Evolutionary conservation across 1,140 invertebrate species (phyloP).

Genomic region (Pinna nobilis): DNA sequence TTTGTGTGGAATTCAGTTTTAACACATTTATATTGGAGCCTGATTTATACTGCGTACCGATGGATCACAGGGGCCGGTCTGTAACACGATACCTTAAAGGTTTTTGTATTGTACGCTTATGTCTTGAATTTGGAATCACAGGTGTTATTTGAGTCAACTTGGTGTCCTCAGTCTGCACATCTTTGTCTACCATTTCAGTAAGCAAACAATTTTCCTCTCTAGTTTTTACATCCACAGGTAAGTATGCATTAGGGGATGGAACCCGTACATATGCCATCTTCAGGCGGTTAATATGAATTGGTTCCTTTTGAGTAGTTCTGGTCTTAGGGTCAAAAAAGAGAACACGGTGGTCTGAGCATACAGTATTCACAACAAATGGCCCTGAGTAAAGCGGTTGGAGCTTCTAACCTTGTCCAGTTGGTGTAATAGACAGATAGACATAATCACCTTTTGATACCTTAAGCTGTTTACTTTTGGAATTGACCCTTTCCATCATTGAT

Average conservation of each 20-base stretch:
- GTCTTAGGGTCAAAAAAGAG: not conserved
- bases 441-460: not conserved
- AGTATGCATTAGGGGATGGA: slow-evolving; percentile 10
- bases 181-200: not conserved
- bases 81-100: not conserved
- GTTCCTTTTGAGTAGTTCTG: not conserved
- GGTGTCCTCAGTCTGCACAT: not conserved
- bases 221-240: not conserved
- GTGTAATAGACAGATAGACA: slow-evolving; percentile 14
- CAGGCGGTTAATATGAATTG: slow-evolving; percentile 30
- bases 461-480: not conserved
- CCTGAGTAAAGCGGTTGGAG: slow-evolving; percentile 23
- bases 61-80: too few relatives aligned
- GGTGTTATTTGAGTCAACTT: not conserved
- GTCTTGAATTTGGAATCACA: not conserved
- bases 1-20: too few relatives aligned
- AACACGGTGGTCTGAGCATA: slow-evolving; percentile 21
- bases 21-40: too few relatives aligned
- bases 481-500: not conserved
- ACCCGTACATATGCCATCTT: slow-evolving; percentile 32
- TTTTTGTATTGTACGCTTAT: not conserved
- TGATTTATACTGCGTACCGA: too few relatives aligned
- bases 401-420: slow-evolving; percentile 22
- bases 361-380: slow-evolving; percentile 10
- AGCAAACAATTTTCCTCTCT: not conserved